Conservation (phyloP, 2,888 invertebrate species). For the Napeogenes sylphis region DNA sequence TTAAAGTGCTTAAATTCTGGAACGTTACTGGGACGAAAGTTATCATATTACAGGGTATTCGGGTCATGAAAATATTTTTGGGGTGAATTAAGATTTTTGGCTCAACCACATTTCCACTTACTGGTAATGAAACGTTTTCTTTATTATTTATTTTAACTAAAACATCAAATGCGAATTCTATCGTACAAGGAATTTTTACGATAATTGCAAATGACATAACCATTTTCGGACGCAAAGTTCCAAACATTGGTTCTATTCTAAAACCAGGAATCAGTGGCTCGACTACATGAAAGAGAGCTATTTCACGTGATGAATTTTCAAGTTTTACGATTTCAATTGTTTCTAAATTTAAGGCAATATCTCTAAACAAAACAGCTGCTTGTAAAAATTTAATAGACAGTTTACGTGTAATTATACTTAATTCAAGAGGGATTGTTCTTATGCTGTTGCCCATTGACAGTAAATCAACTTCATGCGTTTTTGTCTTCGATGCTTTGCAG, state of each 20-base stretch:
- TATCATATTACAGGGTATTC: constrained; percentile 64
- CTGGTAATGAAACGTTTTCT: constrained; percentile 59
- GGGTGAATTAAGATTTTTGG: constrained; percentile 73
- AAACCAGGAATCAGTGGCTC: constrained; percentile 69
- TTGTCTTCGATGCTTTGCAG: constrained; percentile 58
- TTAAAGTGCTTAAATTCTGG: constrained; percentile 55
- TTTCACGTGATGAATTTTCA: constrained; percentile 74
- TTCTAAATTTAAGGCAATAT: constrained; percentile 63
- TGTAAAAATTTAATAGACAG: constrained; percentile 64
- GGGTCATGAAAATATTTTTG: constrained; percentile 65
- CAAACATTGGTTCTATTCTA: constrained; percentile 69
- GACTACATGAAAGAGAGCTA: constrained; percentile 69
- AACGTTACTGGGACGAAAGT: constrained; percentile 61
- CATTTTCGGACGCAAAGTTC: constrained; percentile 71
- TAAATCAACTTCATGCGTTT: constrained; percentile 59
- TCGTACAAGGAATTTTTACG: constrained; percentile 60
- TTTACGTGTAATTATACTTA: constrained; percentile 59
- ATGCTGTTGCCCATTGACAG: constrained; percentile 40
- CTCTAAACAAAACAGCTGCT: constrained; percentile 55
- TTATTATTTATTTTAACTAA: constrained; percentile 65
- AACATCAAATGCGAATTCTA: constrained; percentile 63
- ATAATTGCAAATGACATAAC: constrained; percentile 65
- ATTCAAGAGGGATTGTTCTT: constrained; percentile 50
- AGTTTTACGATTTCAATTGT: constrained; percentile 64
- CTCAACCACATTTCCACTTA: constrained; percentile 70